A percentile compares a stretch with the other conserved stretches of the same genome.
Conservation (phyloP, 92 coral and sea anemone genomes). For the Heliopora coerulea region DNA sequence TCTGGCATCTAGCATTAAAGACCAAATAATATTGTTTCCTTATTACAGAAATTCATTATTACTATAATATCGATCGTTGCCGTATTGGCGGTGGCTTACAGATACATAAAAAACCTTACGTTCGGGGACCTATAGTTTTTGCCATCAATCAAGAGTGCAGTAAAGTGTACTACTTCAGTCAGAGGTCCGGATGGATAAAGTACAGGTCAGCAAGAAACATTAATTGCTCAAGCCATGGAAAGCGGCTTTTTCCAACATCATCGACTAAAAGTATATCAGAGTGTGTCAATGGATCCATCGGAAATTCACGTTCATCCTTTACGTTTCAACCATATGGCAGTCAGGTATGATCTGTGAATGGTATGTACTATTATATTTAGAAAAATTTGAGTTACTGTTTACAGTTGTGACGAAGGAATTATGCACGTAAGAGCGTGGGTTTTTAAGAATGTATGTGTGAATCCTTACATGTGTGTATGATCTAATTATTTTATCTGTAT, state of each 20-base stretch:
- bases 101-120: constrained; percentile 6
- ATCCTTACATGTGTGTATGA: too few relatives aligned
- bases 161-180: constrained; percentile 12
- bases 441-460: too few relatives aligned
- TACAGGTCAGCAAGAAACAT: constrained; percentile 17
- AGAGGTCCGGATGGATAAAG: constrained; percentile 6
- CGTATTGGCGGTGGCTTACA: constrained; percentile 16
- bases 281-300: constrained; percentile 18
- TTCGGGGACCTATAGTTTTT: constrained; percentile 19
- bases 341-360: too few relatives aligned
- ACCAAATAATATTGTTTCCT: not conserved
- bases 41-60: constrained; percentile 6
- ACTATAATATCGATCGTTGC: constrained; percentile 15
- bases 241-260: not conserved
- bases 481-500: too few relatives aligned
- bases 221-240: constrained; percentile 16
- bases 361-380: too few relatives aligned
- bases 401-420: too few relatives aligned
- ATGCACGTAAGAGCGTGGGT: too few relatives aligned
- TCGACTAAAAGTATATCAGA: not conserved
- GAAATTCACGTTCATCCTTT: constrained; percentile 14
- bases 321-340: not conserved
- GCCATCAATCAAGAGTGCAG: constrained; percentile 2
- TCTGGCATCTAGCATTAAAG: not conserved
- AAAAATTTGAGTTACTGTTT: too few relatives aligned